Evolutionary conservation across 2,888 invertebrate genomes (phyloP).

Genomic region (Griposia aprilina): DNA sequence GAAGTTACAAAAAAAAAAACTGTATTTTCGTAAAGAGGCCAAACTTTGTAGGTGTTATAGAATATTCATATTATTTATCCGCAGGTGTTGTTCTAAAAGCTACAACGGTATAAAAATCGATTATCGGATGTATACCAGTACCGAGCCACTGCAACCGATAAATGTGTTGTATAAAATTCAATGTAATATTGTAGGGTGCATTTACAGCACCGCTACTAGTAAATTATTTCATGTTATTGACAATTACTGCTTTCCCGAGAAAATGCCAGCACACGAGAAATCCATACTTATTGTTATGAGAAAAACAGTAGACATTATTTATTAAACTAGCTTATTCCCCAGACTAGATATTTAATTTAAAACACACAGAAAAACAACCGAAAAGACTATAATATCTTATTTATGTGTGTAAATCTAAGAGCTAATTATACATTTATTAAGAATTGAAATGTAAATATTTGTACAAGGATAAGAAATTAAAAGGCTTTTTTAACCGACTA

Average conservation of each 20-base stretch:
- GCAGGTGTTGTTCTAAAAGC: neutral
- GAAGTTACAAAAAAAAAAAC: conserved; percentile 18
- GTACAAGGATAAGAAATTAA: too few species aligned
- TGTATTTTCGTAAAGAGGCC: conserved; percentile 3
- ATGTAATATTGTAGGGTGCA: conserved; percentile 8
- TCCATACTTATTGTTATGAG: conserved; percentile 3
- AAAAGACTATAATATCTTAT: too few species aligned
- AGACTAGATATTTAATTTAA: too few species aligned
- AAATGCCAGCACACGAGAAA: conserved; percentile 8
- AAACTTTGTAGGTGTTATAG: conserved; percentile 23
- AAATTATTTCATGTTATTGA: conserved; percentile 45
- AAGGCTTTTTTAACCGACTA: too few species aligned
- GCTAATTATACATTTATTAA: too few species aligned
- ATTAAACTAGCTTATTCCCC: neutral
- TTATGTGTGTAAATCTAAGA: too few species aligned
- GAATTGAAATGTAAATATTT: too few species aligned
- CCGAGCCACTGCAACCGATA: conserved; percentile 38
- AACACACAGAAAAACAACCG: too few species aligned
- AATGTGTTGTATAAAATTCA: conserved; percentile 30
- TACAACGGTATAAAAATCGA: neutral
- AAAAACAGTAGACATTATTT: neutral
- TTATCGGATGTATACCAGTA: neutral
- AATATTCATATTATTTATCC: neutral
- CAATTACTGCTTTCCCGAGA: conserved; percentile 42
- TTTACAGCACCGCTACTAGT: conserved; percentile 9